Conservation (phyloP, 2,797 vertebrate genomes). For the Tenualosa thibaudeaui region DNA sequence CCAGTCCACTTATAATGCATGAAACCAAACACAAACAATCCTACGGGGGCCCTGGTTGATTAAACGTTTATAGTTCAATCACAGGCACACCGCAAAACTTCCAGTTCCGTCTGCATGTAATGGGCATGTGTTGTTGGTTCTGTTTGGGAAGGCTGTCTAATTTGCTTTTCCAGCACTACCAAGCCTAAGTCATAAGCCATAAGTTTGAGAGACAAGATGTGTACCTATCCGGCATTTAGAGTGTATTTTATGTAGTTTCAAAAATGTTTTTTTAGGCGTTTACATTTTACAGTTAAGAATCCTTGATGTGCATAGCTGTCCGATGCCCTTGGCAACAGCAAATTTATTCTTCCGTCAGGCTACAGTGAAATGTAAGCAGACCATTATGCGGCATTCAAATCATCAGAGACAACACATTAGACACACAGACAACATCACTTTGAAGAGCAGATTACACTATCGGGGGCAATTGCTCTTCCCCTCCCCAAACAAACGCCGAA, state of each 20-base stretch:
- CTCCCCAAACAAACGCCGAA: constrained; percentile 13
- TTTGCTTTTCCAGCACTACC: constrained; percentile 14
- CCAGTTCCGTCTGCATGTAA: constrained; percentile 34
- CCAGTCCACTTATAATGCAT: constrained; percentile 38
- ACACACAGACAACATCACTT: constrained; percentile 34
- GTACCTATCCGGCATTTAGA: neutral
- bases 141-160: constrained; percentile 16
- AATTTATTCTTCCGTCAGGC: constrained; percentile 43
- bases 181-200: constrained; percentile 9
- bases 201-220: neutral
- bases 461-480: neutral
- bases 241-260: neutral
- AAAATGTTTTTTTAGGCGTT: neutral
- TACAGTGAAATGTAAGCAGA: constrained; percentile 55
- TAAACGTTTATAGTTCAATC: constrained; percentile 47
- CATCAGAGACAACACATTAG: constrained; percentile 37
- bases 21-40: constrained; percentile 43
- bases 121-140: constrained; percentile 16
- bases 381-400: constrained; percentile 50
- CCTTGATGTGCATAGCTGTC: constrained; percentile 17
- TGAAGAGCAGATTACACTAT: constrained; percentile 43
- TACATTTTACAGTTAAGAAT: neutral
- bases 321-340: constrained; percentile 46
- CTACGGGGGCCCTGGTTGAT: constrained; percentile 37
- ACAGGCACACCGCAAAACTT: constrained; percentile 44